Evolutionary conservation across 1,140 invertebrate species (phyloP).

Genomic region (Dermatophagoides farinae): DNA sequence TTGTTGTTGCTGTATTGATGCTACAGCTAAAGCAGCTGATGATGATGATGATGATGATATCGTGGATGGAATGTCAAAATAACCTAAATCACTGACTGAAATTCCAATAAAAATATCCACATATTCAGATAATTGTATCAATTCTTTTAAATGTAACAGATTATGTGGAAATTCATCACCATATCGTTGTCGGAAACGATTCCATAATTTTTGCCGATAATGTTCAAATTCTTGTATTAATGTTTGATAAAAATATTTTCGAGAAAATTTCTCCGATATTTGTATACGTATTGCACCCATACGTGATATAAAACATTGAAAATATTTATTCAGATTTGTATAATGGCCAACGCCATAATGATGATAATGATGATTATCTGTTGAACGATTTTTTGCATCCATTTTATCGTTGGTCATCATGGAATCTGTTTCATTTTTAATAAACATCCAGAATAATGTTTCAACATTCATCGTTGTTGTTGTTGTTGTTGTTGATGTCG

Average conservation of each 20-base stretch:
- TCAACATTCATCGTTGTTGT: background rate
- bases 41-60: too few relatives aligned
- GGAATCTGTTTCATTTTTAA: too few relatives aligned
- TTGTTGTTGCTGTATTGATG: too few relatives aligned
- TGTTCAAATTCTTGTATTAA: background rate
- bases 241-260: background rate
- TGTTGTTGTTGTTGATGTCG: background rate
- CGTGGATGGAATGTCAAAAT: background rate
- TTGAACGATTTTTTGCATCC: background rate
- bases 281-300: background rate
- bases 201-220: background rate
- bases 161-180: too few relatives aligned
- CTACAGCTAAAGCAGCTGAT: too few relatives aligned
- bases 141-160: too few relatives aligned
- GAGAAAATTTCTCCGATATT: background rate
- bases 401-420: background rate
- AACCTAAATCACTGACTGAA: background rate
- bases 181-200: background rate
- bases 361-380: background rate
- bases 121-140: background rate
- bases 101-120: background rate
- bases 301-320: background rate
- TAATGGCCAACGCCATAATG: background rate
- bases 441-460: too few relatives aligned
- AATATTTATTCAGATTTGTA: background rate